These are phyloP conservation scores for Lepidotrigona ventralis DNA, from an alignment of 1,140 invertebrate species.

Conservation along the genomic window DNA sequence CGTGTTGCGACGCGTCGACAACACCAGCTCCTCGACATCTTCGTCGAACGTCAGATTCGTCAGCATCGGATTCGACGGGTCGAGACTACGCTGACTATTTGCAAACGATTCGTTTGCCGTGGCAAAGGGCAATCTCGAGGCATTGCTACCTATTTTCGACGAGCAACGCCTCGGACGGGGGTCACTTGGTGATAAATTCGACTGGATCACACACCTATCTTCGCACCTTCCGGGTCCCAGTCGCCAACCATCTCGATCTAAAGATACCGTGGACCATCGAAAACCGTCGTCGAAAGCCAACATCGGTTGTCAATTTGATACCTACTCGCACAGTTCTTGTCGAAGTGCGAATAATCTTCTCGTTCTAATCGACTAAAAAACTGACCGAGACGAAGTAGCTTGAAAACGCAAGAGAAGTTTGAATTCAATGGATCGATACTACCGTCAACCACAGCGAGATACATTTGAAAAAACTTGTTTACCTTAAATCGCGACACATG, in stretches of 20 bases:
- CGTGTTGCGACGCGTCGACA: background rate
- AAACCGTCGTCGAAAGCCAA: constrained; percentile 35
- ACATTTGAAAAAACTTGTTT: too few relatives aligned
- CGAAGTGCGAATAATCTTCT: too few relatives aligned
- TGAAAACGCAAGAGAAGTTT: background rate
- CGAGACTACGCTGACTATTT: background rate
- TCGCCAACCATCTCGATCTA: constrained; percentile 75
- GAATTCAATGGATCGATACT: background rate
- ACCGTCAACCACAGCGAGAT: background rate
- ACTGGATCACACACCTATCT: constrained; percentile 75
- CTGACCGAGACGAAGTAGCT: too few relatives aligned
- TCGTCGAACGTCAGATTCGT: too few relatives aligned
- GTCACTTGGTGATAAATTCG: constrained; percentile 76
- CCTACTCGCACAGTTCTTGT: background rate
- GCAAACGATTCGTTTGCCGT: constrained; percentile 23
- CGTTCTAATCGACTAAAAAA: too few relatives aligned
- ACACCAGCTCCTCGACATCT: too few relatives aligned
- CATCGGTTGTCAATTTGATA: constrained; percentile 71
- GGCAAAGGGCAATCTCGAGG: constrained; percentile 37
- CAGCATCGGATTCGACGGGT: background rate
- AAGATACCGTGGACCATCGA: constrained; percentile 68
- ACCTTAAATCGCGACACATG: too few relatives aligned
- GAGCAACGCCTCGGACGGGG: background rate
- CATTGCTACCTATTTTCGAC: constrained; percentile 72
- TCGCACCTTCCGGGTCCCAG: constrained; percentile 75